Evolutionary conservation across 2,888 invertebrate genomes (phyloP).

Genomic region (Onthophagus sagittarius): DNA sequence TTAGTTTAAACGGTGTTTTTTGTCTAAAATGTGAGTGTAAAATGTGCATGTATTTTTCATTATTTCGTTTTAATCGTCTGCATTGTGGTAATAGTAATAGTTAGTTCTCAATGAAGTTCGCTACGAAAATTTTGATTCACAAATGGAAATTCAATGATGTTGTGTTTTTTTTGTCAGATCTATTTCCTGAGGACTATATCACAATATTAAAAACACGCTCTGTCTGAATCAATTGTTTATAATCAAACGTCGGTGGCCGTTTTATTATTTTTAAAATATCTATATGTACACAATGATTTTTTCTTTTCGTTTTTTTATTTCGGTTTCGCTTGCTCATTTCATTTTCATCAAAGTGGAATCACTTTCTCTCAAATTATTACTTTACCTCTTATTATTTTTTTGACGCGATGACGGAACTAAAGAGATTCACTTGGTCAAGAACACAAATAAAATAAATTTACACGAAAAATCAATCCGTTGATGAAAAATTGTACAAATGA

Average conservation of each 20-base stretch:
- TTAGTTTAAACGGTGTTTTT: neutral
- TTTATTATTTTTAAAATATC: slow-evolving; percentile 17
- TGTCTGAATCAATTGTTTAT: slow-evolving; percentile 24
- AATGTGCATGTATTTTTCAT: neutral
- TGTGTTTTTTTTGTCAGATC: slow-evolving; percentile 31
- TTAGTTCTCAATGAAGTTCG: slow-evolving; percentile 10
- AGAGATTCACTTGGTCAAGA: slow-evolving; percentile 5
- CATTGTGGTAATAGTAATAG: neutral
- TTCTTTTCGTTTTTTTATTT: neutral
- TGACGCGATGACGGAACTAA: neutral
- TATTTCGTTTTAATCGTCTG: neutral
- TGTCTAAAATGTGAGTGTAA: neutral
- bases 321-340: neutral
- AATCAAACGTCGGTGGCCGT: slow-evolving; percentile 21
- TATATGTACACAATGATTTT: slow-evolving; percentile 21
- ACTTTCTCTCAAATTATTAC: slow-evolving; percentile 9
- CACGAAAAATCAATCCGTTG: neutral
- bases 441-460: neutral
- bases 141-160: slow-evolving; percentile 41
- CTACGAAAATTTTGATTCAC: slow-evolving; percentile 40
- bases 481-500: neutral
- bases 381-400: neutral
- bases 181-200: slow-evolving; percentile 50
- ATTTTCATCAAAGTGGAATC: slow-evolving; percentile 9
- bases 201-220: slow-evolving; percentile 39